Conservation (phyloP, 1,140 invertebrate species). For the Drosophila miranda region DNA sequence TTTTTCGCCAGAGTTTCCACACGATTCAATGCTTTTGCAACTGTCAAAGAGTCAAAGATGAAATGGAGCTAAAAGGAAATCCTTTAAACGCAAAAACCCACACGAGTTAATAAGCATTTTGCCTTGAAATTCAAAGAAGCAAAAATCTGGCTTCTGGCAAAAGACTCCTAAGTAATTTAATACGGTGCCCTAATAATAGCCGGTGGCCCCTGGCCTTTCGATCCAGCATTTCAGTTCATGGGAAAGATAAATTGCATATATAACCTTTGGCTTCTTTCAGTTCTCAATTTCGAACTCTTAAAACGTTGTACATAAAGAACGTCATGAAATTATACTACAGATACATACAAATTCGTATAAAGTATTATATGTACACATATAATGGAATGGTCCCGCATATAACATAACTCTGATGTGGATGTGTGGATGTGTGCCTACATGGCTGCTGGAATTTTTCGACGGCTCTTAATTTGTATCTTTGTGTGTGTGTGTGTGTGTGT, state of each 20-base stretch:
- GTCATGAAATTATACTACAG: slow-evolving; percentile 17
- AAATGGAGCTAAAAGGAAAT: slow-evolving; percentile 14
- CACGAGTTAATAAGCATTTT: no score
- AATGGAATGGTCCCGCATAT: no score
- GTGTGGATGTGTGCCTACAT: background rate
- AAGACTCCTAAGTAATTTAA: no score
- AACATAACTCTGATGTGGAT: background rate
- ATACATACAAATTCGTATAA: no score
- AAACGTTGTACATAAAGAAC: slow-evolving; percentile 13
- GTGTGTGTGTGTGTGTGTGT: slow-evolving; percentile 18
- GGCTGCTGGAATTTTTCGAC: slow-evolving; percentile 19
- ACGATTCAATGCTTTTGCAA: slow-evolving; percentile 34
- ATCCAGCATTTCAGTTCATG: no score
- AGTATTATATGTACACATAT: slow-evolving; percentile 4
- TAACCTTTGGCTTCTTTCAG: slow-evolving; percentile 12
- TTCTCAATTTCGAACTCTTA: slow-evolving; percentile 23
- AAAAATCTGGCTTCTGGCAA: no score
- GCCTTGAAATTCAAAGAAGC: no score
- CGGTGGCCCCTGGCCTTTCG: no score
- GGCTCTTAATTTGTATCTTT: slow-evolving; percentile 32
- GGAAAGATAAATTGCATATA: no score
- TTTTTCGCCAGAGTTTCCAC: background rate
- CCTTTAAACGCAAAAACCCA: background rate
- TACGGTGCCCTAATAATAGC: no score
- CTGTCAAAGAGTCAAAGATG: slow-evolving; percentile 20